These are phyloP conservation scores for Colletes latitarsis DNA, from an alignment of 1,140 invertebrate species.

Conservation along the genomic window DNA sequence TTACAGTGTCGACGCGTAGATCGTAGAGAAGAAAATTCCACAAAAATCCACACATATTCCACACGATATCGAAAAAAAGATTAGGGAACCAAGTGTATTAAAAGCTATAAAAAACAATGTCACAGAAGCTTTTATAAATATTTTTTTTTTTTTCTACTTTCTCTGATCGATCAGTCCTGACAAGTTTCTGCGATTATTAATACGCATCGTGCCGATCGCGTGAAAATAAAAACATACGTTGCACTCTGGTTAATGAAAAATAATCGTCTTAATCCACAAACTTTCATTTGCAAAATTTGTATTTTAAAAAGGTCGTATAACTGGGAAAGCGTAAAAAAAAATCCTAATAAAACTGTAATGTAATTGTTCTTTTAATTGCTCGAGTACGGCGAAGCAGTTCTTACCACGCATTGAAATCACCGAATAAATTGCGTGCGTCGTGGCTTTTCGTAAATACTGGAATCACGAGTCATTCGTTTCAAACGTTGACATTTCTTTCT, in stretches of 20 bases:
- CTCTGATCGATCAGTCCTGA: background rate
- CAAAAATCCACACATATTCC: background rate
- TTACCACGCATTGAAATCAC: background rate
- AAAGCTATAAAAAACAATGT: background rate
- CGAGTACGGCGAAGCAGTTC: background rate
- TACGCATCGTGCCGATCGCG: background rate
- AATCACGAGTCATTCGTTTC: too few relatives aligned
- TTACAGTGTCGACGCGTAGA: slow-evolving; percentile 1
- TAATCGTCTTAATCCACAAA: background rate
- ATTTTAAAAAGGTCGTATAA: background rate
- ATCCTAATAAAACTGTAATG: too few relatives aligned
- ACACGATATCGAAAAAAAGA: background rate
- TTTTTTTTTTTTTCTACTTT: background rate
- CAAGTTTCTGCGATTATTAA: too few relatives aligned
- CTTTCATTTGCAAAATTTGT: background rate
- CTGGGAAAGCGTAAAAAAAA: too few relatives aligned
- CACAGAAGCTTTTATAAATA: background rate
- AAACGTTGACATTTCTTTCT: too few relatives aligned
- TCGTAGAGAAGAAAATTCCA: slow-evolving; percentile 14
- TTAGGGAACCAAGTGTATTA: background rate
- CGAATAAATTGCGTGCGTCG: background rate
- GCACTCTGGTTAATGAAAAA: background rate
- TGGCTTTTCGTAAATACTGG: too few relatives aligned
- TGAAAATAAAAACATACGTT: background rate
- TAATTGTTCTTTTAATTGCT: background rate